Conservation (phyloP, 1,140 invertebrate genomes). For the Antheraea pernyi region DNA sequence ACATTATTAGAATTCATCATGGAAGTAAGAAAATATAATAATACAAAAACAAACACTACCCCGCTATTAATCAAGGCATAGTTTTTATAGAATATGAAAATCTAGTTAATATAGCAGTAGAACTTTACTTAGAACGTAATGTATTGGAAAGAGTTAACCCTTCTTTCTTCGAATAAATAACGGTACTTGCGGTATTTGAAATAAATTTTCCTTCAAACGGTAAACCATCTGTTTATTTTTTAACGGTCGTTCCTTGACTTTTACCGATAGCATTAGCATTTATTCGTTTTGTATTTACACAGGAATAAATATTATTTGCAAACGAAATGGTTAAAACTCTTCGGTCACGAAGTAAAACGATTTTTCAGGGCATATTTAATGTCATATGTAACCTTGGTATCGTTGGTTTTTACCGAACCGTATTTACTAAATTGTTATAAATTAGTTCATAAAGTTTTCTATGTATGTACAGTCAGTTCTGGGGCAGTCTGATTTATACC, state of each 20-base stretch:
- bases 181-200: background rate
- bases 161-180: background rate
- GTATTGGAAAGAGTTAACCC: background rate
- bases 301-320: conserved; percentile 27
- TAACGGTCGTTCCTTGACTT: conserved; percentile 48
- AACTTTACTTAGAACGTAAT: background rate
- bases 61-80: no score
- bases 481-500: conserved; percentile 8
- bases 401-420: background rate
- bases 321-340: conserved; percentile 35
- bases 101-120: background rate
- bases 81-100: no score
- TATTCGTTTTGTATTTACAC: conserved; percentile 29
- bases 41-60: no score
- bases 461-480: conserved; percentile 3
- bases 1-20: no score
- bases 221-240: conserved; percentile 22
- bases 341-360: conserved; percentile 41
- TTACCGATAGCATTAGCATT: conserved; percentile 49
- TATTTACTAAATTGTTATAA: conserved; percentile 19
- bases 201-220: conserved; percentile 2
- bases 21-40: no score
- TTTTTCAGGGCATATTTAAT: background rate
- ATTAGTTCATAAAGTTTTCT: conserved; percentile 16
- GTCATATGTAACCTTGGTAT: conserved; percentile 6